Evolutionary conservation across 2,888 invertebrate genomes (phyloP).

Genomic region (Dynastes grantii): DNA sequence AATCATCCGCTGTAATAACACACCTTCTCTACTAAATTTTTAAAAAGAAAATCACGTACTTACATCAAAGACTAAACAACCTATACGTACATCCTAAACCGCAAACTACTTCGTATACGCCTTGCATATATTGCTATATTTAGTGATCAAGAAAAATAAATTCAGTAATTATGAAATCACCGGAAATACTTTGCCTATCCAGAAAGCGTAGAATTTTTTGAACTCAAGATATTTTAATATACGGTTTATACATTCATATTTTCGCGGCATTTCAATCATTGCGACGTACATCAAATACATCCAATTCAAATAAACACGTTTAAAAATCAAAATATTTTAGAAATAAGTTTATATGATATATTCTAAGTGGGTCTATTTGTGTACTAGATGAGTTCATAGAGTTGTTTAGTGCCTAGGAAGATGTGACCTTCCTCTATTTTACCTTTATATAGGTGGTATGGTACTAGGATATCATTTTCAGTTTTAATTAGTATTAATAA

Average conservation of each 20-base stretch:
- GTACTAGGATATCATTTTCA: too few species aligned
- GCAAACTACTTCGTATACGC: neutral
- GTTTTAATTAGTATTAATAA: too few species aligned
- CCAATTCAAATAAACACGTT: conserved; percentile 23
- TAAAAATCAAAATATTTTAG: conserved; percentile 26
- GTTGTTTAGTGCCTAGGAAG: too few species aligned
- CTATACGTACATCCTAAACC: too few species aligned
- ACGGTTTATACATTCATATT: conserved; percentile 6
- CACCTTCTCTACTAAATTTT: too few species aligned
- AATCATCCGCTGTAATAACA: too few species aligned
- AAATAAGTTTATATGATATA: conserved; percentile 28
- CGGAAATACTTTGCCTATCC: neutral
- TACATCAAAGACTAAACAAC: too few species aligned
- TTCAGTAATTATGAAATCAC: neutral
- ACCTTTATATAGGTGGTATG: too few species aligned
- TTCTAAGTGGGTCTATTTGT: neutral
- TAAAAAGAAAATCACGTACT: too few species aligned
- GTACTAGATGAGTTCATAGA: neutral
- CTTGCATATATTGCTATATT: neutral
- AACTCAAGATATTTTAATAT: neutral
- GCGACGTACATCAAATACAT: conserved; percentile 5
- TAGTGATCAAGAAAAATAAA: neutral
- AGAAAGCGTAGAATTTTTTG: conserved; percentile 6
- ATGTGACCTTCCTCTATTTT: too few species aligned
- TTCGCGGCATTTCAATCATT: conserved; percentile 16